phyloP scores from a whole-genome alignment of 2,113 vertebrate genomes.

The Leiothrix lutea region DNA sequence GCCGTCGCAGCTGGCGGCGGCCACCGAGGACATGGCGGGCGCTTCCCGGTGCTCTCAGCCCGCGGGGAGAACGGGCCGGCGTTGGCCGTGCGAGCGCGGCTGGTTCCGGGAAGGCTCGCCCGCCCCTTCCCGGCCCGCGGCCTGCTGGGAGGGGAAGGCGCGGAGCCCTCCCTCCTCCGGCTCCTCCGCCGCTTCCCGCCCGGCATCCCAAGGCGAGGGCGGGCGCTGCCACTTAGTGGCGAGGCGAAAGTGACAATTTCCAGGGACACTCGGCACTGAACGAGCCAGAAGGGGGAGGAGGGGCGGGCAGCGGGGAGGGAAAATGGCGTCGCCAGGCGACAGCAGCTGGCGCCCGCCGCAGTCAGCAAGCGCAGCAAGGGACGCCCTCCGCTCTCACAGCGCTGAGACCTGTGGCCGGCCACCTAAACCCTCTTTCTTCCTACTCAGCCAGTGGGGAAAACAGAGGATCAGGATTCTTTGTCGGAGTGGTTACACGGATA shows the following conservation, averaged over 20 bases:
- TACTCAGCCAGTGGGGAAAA: background rate
- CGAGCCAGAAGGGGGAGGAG: background rate
- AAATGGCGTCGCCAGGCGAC: background rate
- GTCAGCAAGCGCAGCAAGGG: fast-evolving
- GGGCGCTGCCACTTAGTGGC: fast-evolving
- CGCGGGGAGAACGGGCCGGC: fast-evolving
- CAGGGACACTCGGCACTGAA: background rate
- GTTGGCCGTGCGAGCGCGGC: fast-evolving
- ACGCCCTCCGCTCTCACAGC: background rate
- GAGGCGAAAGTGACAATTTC: background rate
- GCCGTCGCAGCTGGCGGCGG: conserved; percentile 76
- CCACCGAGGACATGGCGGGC: conserved; percentile 71
- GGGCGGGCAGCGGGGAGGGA: too few relatives aligned
- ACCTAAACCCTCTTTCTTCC: background rate
- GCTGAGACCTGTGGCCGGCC: background rate
- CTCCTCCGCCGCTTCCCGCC: background rate
- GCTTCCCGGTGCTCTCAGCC: background rate
- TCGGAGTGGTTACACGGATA: fast-evolving
- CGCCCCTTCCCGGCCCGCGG: background rate
- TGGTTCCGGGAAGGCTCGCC: background rate
- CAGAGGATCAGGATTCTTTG: background rate
- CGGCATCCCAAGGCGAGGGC: fast-evolving
- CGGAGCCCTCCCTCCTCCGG: fast-evolving
- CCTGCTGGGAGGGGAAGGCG: background rate
- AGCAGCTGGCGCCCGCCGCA: fast-evolving